These are phyloP conservation scores for Lacanobia oleracea DNA, from an alignment of 2,888 invertebrate species.

Conservation along the genomic window DNA sequence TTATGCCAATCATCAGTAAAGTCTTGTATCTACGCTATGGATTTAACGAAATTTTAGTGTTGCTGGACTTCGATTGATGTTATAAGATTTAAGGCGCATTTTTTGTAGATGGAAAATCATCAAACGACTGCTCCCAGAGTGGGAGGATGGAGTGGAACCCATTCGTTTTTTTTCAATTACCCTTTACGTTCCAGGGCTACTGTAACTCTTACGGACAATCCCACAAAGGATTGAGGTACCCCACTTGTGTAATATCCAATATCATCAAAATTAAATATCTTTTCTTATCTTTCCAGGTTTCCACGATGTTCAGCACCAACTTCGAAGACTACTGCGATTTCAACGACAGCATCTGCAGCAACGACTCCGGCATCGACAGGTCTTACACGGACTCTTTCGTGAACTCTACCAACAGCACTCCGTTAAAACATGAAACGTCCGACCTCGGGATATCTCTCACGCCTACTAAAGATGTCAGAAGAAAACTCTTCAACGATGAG, in stretches of 20 bases:
- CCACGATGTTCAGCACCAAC: conserved; percentile 82
- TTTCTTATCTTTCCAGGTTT: conserved; percentile 70
- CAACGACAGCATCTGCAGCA: conserved; percentile 91
- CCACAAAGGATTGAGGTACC: too few relatives aligned
- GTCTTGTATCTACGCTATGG: neutral
- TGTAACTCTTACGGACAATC: too few relatives aligned
- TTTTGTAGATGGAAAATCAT: too few relatives aligned
- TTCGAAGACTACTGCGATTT: conserved; percentile 88
- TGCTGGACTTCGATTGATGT: neutral
- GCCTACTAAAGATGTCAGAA: conserved; percentile 82
- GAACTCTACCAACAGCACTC: conserved; percentile 75
- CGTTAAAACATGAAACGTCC: conserved; percentile 79
- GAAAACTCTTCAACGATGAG: conserved; percentile 86
- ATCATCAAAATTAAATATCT: neutral
- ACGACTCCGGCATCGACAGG: conserved; percentile 95
- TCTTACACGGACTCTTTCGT: conserved; percentile 80
- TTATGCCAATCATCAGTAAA: neutral
- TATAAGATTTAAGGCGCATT: neutral
- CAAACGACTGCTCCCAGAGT: too few relatives aligned
- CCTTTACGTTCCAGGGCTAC: too few relatives aligned
- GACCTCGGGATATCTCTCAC: conserved; percentile 81
- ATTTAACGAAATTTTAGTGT: too few relatives aligned
- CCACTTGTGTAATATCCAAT: neutral
- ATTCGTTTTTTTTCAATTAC: neutral
- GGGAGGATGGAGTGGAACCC: too few relatives aligned